Base-by-base conservation (phyloP, 2,888 invertebrate species). In the Drosophila putrida region DNA sequence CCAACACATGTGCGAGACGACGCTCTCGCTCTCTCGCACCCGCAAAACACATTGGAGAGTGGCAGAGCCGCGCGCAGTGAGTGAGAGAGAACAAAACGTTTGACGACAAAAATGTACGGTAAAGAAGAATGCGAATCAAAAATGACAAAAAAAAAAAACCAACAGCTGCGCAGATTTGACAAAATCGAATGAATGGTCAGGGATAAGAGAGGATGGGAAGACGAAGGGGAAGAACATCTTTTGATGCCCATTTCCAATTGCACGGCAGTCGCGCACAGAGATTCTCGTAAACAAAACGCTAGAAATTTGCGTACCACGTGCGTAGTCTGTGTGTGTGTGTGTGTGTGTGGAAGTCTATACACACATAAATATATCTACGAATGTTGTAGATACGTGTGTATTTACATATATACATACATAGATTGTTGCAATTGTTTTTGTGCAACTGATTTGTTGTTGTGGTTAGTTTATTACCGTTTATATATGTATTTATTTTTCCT, bases 91-190 rank as follows among this genome's bases (percentile, higher is more conserved):
- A 57, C 20, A 46, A 67, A 67, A 49, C 71, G 62, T 58, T 76
- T 70, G 59, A 66, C 20, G 20, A 20, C 20, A 20, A 68, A 67
- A 59, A 53, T 57, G 64, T 70, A 65, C 68, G 62, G 62, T 67
- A 73, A 71, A 64, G 60, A 71, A 68, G 71, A 80, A 77, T 63
- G 69, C 53, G 44, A 44, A 54, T 31, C 47, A 60, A 54, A 50
- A 69, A 55, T 60, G 35, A 54, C 44, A 31, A 55, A 49, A 50
- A 53, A 73, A 58, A 62, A 75, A 71, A 61, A 82, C 79, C 62
- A 84, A 82, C 71, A 71, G 79, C 85, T 88, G 89, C 87, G 87
- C 78, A 88, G 78, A 88, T 76, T 71, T 73, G 57, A 70, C 70
- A 68, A 86, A 77, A 72, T 80, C 68, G 67, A 62, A 62, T 63